Conservation (phyloP, 2,888 invertebrate genomes). For the Heliconius ismenius region DNA sequence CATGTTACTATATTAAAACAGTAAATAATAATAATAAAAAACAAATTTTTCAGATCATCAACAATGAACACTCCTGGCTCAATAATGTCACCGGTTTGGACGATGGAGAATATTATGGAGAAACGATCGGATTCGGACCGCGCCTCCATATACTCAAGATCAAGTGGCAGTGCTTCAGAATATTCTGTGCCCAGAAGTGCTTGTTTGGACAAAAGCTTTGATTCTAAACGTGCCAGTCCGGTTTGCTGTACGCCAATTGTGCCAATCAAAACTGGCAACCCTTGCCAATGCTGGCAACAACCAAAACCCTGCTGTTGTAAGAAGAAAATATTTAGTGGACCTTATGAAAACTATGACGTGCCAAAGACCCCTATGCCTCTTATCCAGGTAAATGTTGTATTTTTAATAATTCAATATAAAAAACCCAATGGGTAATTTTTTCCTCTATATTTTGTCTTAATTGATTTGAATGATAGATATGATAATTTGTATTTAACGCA, state of each 20-base stretch:
- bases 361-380: constrained; percentile 85
- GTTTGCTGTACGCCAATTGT: constrained; percentile 82
- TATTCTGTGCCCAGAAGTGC: constrained; percentile 82
- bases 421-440: no score
- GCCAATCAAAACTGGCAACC: constrained; percentile 75
- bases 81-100: constrained; percentile 81
- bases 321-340: constrained; percentile 77
- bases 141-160: constrained; percentile 84
- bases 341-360: constrained; percentile 91
- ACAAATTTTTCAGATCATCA: constrained; percentile 78
- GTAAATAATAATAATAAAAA: no score
- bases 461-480: no score
- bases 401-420: background rate
- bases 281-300: constrained; percentile 72
- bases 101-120: constrained; percentile 79
- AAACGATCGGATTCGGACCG: constrained; percentile 81
- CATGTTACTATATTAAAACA: background rate
- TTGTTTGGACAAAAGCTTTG: constrained; percentile 78
- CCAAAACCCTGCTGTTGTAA: constrained; percentile 66
- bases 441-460: no score
- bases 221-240: constrained; percentile 70
- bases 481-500: no score
- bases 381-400: constrained; percentile 63
- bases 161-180: constrained; percentile 85
- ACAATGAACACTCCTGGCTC: constrained; percentile 79